These are phyloP conservation scores for Trididemnum miniatum DNA, from an alignment of 23 tunicate species.

Conservation along the genomic window DNA sequence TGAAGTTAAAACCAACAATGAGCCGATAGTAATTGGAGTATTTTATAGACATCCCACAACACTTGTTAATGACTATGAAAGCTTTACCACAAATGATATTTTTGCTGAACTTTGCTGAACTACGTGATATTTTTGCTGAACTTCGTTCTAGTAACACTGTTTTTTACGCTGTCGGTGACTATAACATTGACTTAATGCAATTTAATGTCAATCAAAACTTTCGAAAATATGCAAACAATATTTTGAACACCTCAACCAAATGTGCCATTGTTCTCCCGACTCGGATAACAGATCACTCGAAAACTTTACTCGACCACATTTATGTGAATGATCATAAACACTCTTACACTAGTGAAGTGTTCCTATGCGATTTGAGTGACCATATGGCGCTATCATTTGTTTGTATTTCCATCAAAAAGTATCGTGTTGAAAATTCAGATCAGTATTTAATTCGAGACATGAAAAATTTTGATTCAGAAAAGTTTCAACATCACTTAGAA, in stretches of 20 bases:
- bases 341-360: not conserved
- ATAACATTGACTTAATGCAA: conserved; percentile 1
- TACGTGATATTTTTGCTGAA: not conserved
- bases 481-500: not conserved
- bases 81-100: not conserved
- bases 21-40: not conserved
- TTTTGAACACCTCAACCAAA: not conserved
- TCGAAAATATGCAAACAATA: not conserved
- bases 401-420: not conserved
- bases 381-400: not conserved
- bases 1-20: not conserved
- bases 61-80: not conserved
- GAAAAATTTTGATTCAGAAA: not conserved
- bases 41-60: not conserved
- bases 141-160: not conserved
- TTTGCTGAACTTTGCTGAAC: not conserved
- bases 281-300: not conserved
- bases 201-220: not conserved
- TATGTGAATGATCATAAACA: not conserved
- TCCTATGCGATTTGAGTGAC: not conserved
- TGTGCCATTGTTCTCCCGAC: not conserved
- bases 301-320: not conserved
- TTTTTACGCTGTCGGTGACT: not conserved
- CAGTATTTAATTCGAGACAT: not conserved
- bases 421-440: not conserved